phyloP scores from a whole-genome alignment of 2,888 invertebrate species.

The Dryocosmus kuriphilus region DNA sequence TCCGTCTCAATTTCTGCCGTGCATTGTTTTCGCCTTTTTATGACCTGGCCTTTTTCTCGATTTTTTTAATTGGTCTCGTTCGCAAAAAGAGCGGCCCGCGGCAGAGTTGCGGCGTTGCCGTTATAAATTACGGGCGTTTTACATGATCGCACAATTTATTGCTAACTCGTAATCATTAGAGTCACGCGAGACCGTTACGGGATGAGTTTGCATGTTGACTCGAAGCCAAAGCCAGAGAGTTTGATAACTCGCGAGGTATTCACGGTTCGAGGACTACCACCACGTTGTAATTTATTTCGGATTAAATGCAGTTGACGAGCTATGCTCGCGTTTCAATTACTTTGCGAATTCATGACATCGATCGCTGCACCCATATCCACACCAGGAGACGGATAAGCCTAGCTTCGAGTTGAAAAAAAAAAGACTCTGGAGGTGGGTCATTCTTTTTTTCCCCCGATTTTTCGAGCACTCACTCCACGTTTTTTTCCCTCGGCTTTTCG shows the following conservation, averaged over 20 bases:
- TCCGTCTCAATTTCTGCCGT: no score
- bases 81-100: constrained; percentile 40
- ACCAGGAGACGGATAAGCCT: neutral
- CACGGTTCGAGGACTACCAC: neutral
- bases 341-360: constrained; percentile 23
- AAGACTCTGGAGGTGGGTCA: neutral
- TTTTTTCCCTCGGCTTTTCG: constrained; percentile 39
- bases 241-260: constrained; percentile 59
- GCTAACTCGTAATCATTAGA: constrained; percentile 72
- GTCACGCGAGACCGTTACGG: constrained; percentile 70
- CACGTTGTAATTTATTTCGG: constrained; percentile 30
- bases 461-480: constrained; percentile 24
- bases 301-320: constrained; percentile 34
- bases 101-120: constrained; percentile 46
- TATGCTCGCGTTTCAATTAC: constrained; percentile 39
- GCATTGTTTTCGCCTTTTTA: neutral
- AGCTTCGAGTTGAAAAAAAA: neutral
- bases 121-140: constrained; percentile 68
- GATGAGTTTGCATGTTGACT: constrained; percentile 67
- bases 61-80: neutral
- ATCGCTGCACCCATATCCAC: constrained; percentile 29
- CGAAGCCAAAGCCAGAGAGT: constrained; percentile 56
- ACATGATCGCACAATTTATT: constrained; percentile 72
- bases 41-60: neutral
- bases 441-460: constrained; percentile 19